Evolutionary conservation across 2,888 invertebrate genomes (phyloP).

Genomic region (Drosophila austrosaltans): DNA sequence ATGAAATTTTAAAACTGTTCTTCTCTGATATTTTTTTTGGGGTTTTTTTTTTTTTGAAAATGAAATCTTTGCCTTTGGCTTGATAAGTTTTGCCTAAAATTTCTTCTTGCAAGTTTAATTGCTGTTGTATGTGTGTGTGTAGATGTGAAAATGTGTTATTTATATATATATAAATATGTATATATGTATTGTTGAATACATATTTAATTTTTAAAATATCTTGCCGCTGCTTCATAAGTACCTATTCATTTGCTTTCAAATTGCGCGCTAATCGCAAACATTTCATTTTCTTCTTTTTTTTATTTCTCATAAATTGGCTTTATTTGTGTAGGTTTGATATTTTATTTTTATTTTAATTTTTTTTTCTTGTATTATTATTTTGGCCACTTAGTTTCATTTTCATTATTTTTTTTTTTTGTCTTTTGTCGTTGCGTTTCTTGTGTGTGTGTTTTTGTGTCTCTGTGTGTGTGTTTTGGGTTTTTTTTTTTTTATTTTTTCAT

Average conservation of each 20-base stretch:
- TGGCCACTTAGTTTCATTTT: slow-evolving; percentile 70
- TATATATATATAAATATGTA: slow-evolving; percentile 14
- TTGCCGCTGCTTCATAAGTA: slow-evolving; percentile 6
- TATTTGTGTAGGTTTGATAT: slow-evolving; percentile 21
- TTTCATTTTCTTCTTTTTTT: slow-evolving; percentile 9
- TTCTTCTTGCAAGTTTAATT: background rate
- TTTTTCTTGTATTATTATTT: slow-evolving; percentile 16
- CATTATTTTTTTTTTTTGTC: slow-evolving; percentile 37
- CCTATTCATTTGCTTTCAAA: slow-evolving; percentile 17
- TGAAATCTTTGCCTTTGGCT: slow-evolving; percentile 5
- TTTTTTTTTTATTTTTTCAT: slow-evolving; percentile 38
- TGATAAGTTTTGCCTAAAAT: slow-evolving; percentile 1
- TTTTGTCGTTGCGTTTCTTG: slow-evolving; percentile 37
- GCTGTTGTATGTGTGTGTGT: slow-evolving; percentile 12
- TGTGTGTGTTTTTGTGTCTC: background rate
- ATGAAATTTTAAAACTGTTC: slow-evolving; percentile 14
- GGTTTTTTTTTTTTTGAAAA: background rate
- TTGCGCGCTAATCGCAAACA: slow-evolving; percentile 31
- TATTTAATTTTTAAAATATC: slow-evolving; percentile 13
- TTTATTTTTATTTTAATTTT: slow-evolving; percentile 15
- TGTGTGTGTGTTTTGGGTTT: slow-evolving; percentile 21
- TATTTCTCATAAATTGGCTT: slow-evolving; percentile 60
- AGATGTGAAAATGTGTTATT: slow-evolving; percentile 40
- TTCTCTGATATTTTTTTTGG: slow-evolving; percentile 17
- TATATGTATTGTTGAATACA: background rate